phyloP scores from a whole-genome alignment of 2,797 vertebrate genomes.

The Clarias fuscus region DNA sequence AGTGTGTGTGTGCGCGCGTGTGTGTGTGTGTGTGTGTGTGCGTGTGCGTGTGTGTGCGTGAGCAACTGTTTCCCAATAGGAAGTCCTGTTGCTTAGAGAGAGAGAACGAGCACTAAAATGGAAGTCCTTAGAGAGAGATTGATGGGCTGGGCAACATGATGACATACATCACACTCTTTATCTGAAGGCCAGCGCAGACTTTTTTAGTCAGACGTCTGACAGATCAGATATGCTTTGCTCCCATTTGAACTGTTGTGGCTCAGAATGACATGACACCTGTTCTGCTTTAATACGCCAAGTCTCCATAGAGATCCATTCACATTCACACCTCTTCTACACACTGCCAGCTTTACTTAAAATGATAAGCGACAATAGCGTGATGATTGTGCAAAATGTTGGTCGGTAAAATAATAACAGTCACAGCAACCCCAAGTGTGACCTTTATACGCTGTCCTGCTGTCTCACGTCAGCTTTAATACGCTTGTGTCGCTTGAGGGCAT shows the following conservation, averaged over 20 bases:
- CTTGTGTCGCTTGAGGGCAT: neutral
- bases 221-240: neutral
- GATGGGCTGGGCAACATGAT: neutral
- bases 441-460: neutral
- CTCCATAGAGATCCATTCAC: neutral
- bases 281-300: neutral
- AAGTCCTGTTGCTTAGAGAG: constrained; percentile 9
- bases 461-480: neutral
- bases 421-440: neutral
- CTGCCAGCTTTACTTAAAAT: neutral
- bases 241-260: neutral
- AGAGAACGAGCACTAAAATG: neutral
- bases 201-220: neutral
- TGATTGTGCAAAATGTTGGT: neutral
- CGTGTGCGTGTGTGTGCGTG: neutral
- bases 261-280: too few species aligned
- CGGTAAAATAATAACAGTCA: neutral
- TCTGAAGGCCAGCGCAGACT: neutral
- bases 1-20: constrained; percentile 1
- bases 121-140: neutral
- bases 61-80: constrained; percentile 35
- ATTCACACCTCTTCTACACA: too few species aligned
- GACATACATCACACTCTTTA: neutral
- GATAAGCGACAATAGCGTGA: neutral
- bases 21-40: neutral